These are phyloP conservation scores for Carapus acus DNA, from an alignment of 2,797 vertebrate species.

Conservation along the genomic window DNA sequence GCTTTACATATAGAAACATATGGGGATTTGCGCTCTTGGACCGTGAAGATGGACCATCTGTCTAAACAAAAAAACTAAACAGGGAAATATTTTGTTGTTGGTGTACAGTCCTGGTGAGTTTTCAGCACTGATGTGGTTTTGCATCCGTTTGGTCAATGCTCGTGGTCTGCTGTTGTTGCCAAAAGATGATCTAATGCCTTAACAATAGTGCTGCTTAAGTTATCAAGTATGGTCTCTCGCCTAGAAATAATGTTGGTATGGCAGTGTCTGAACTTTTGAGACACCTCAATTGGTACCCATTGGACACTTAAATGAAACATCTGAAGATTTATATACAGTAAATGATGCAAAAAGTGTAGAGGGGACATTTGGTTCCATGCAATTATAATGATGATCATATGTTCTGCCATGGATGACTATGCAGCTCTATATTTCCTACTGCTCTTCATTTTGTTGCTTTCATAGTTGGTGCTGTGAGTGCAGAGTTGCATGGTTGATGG, in stretches of 20 bases:
- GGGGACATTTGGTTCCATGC: slow-evolving; percentile 39
- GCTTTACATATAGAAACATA: neutral
- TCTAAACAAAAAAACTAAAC: slow-evolving; percentile 16
- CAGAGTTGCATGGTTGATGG: slow-evolving; percentile 28
- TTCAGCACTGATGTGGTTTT: slow-evolving; percentile 23
- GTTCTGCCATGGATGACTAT: neutral
- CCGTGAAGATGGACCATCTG: slow-evolving; percentile 41
- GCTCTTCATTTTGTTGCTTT: slow-evolving; percentile 18
- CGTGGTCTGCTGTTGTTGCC: slow-evolving; percentile 21
- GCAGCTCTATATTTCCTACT: neutral
- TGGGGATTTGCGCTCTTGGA: slow-evolving; percentile 18
- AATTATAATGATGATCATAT: slow-evolving; percentile 3
- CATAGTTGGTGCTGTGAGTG: slow-evolving; percentile 8
- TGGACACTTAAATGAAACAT: neutral
- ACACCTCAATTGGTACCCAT: neutral
- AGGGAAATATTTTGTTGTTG: slow-evolving; percentile 21
- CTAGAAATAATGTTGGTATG: neutral
- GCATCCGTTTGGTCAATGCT: slow-evolving; percentile 31
- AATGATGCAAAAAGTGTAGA: slow-evolving; percentile 47
- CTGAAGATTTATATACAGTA: neutral
- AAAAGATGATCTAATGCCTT: slow-evolving; percentile 1
- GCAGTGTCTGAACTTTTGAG: neutral
- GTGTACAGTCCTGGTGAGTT: slow-evolving; percentile 53
- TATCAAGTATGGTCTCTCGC: slow-evolving; percentile 7
- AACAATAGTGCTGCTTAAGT: slow-evolving; percentile 19